Evolutionary conservation across 2,113 vertebrate species (phyloP), one percentile per base, ranked within the genome.

Genomic region (Orycteropus afer): DNA sequence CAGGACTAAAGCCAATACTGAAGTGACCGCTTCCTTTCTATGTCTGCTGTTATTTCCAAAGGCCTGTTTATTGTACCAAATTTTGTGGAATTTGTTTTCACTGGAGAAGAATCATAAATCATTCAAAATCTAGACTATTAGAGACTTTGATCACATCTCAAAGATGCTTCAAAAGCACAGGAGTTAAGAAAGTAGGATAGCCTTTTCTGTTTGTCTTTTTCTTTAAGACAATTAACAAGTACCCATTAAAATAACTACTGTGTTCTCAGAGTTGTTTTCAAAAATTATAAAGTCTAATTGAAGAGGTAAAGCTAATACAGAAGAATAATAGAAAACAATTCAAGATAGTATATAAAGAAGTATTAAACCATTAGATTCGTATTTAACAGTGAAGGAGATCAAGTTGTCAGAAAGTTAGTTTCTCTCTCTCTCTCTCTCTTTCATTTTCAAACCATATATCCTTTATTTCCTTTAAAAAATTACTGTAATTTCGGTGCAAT

Each of bases 51-150:
- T 90, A 15, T 63, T 96, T 97, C 86, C 73, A 92, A 86, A 86
- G 63, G 37, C 67, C 83, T 96, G 23, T 63, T 85, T 95, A 61
- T 95, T 47, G 86, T 94, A 86, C 86, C 96, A 95, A 91, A 94
- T 37, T 57, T 65, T 77, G 69, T 65, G 76, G 34, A 87, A 89
- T 86, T 95, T n/a, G n/a, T 91, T 86, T 95, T 80, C 53, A 91
- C 49, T 90, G 65, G 47, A 91, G 37, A 93, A 91, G 83, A 76
- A 65, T 83, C 47, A 80, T 59, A 89, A 93, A 49, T 87, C 89
- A 93, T 91, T 95, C 76, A 84, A 85, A 90, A 78, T 93, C 37
- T n/a, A 76, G 47, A 90, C 32, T 91, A 12, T 69, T 87, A 71
- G 10, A 53, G 47, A 57, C 95, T 96, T 94, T 90, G 27, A 51